phyloP scores from a whole-genome alignment of 2,888 invertebrate species.

The Drosophila antonietae region DNA sequence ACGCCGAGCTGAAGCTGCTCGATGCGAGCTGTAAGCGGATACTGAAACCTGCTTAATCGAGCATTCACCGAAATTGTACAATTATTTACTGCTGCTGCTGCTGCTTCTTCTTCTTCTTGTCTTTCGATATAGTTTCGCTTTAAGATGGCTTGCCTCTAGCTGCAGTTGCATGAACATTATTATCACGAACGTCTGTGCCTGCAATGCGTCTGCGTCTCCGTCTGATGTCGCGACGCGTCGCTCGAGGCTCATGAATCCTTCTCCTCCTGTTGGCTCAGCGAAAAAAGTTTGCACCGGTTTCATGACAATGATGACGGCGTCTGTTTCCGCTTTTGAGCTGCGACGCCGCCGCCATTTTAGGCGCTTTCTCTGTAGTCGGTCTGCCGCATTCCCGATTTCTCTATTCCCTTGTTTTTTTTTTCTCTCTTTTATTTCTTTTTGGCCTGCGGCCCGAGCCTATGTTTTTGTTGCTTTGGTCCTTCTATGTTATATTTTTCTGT shows the following conservation, averaged over 20 bases:
- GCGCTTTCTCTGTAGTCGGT: conserved; percentile 37
- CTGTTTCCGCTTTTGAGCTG: conserved; percentile 71
- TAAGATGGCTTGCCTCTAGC: conserved; percentile 7
- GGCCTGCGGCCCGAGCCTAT: conserved; percentile 65
- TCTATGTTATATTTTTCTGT: conserved; percentile 54
- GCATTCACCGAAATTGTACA: neutral
- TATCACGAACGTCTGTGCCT: conserved; percentile 59
- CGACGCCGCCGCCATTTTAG: conserved; percentile 58
- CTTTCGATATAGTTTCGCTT: conserved; percentile 3
- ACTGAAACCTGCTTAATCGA: conserved; percentile 5
- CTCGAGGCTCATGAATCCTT: conserved; percentile 46
- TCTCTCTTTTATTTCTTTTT: neutral
- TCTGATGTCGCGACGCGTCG: conserved; percentile 58
- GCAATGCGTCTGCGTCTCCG: conserved; percentile 16
- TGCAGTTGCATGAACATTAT: conserved; percentile 54
- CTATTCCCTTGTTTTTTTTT: neutral
- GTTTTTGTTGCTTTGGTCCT: conserved; percentile 43
- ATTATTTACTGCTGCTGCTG: neutral
- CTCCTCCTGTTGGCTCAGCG: conserved; percentile 26
- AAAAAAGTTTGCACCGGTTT: conserved; percentile 62
- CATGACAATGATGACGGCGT: conserved; percentile 74
- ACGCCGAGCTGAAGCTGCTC: conserved; percentile 17
- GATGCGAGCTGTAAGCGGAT: conserved; percentile 5
- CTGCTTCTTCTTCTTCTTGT: neutral
- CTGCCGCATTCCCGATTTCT: conserved; percentile 31